These are phyloP conservation scores for Podilymbus podiceps DNA, from an alignment of 2,113 vertebrate genomes.

Conservation along the genomic window DNA sequence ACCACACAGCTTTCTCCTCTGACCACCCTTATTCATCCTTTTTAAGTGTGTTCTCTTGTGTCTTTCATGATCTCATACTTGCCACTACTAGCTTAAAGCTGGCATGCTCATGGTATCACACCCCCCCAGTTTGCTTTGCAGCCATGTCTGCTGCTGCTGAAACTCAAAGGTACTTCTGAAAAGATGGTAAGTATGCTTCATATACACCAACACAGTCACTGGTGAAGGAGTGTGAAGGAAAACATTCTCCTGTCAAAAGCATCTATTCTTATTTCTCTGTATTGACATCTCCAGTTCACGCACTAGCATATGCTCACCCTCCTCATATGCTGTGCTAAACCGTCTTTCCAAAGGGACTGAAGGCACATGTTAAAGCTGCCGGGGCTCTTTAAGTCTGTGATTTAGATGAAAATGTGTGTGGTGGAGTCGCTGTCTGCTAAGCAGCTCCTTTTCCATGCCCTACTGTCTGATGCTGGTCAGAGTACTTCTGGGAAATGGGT, in stretches of 20 bases:
- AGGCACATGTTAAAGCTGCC: not conserved
- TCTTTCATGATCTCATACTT: not conserved
- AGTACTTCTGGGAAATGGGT: not conserved
- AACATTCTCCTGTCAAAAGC: not conserved
- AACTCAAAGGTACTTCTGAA: not conserved
- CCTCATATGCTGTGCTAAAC: not conserved
- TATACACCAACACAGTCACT: not conserved
- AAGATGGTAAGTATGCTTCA: not conserved
- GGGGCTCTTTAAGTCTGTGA: not conserved
- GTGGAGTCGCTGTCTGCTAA: not conserved
- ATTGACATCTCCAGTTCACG: not conserved
- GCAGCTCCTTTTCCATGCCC: not conserved
- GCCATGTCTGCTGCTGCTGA: not conserved
- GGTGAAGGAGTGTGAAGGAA: not conserved
- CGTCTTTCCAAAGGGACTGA: not conserved
- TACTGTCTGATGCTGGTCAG: not conserved
- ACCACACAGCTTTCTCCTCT: not conserved
- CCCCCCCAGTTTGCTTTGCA: not conserved
- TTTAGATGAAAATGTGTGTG: not conserved
- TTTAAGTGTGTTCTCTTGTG: not conserved
- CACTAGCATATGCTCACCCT: not conserved
- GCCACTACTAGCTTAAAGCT: not conserved
- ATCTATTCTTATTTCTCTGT: not conserved
- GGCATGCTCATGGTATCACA: not conserved
- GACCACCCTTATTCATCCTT: not conserved